Percentiles rank a stretch among this genome's conserved stretches.
Evolutionary conservation across 92 coral and sea anemone species (phyloP).

Genomic region (Phenganax marumi): DNA sequence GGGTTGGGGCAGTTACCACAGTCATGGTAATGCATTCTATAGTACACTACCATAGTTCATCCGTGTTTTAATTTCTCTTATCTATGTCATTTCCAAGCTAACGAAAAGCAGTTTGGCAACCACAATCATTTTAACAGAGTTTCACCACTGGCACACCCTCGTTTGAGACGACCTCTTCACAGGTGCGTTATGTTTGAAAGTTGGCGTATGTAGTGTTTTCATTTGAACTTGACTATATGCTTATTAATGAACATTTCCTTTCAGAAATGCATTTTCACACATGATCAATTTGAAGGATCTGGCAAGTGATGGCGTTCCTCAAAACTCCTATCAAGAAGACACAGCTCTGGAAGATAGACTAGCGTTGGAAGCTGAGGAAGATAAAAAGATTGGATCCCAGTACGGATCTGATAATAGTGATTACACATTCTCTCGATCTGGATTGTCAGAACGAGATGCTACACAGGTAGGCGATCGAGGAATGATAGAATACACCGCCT

Average conservation of each 20-base stretch:
- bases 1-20: too few species aligned
- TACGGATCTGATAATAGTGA: slow-evolving; percentile 67
- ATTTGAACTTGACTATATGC: neutral
- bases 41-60: too few species aligned
- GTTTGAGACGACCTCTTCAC: slow-evolving; percentile 14
- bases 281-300: slow-evolving; percentile 69
- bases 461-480: slow-evolving; percentile 63
- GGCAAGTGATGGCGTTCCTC: slow-evolving; percentile 57
- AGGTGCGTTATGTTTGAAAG: neutral
- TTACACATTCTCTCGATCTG: slow-evolving; percentile 65
- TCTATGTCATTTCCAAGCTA: neutral
- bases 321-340: slow-evolving; percentile 78
- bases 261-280: slow-evolving; percentile 63
- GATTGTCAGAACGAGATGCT: slow-evolving; percentile 63
- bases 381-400: slow-evolving; percentile 87
- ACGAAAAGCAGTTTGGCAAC: slow-evolving; percentile 6
- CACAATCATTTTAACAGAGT: neutral
- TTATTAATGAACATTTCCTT: neutral
- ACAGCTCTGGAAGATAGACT: slow-evolving; percentile 83
- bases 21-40: too few species aligned
- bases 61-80: neutral
- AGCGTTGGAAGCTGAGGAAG: slow-evolving; percentile 97
- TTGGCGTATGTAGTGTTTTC: neutral
- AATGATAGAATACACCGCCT: slow-evolving; percentile 65
- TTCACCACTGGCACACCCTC: slow-evolving; percentile 16